These are phyloP conservation scores for Dendrocopos noguchii DNA, from an alignment of 2,113 vertebrate species.

Conservation along the genomic window DNA sequence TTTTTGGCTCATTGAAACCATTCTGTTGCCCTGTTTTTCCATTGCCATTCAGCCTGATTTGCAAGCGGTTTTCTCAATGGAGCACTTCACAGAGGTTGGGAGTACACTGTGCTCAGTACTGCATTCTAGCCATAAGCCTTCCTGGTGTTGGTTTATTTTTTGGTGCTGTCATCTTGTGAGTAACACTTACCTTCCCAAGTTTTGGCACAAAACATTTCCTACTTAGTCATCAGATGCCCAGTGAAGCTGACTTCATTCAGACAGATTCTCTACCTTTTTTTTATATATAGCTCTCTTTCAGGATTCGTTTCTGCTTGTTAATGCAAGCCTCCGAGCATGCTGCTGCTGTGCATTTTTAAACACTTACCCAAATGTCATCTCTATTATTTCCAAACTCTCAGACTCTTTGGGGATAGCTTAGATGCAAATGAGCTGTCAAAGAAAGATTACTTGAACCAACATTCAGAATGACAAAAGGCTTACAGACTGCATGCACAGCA, in stretches of 20 bases:
- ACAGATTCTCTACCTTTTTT: not conserved
- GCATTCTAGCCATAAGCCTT: constrained; percentile 46
- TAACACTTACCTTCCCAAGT: constrained; percentile 63
- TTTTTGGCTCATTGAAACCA: constrained; percentile 77
- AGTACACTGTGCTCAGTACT: constrained; percentile 40
- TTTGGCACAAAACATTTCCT: constrained; percentile 46
- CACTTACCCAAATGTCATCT: constrained; percentile 44
- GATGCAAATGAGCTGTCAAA: constrained; percentile 65
- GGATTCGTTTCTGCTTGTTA: constrained; percentile 35
- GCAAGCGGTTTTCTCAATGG: constrained; percentile 78
- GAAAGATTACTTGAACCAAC: constrained; percentile 66
- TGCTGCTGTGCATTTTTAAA: constrained; percentile 64
- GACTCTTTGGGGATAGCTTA: constrained; percentile 44
- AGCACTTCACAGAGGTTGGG: constrained; percentile 63
- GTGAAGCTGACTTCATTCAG: constrained; percentile 51
- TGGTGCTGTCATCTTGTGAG: constrained; percentile 51
- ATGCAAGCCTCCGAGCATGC: constrained; percentile 29
- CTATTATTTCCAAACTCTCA: constrained; percentile 56
- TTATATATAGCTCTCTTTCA: constrained; percentile 25
- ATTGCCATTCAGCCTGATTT: constrained; percentile 77
- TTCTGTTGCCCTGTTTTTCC: constrained; percentile 65
- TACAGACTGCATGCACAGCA: constrained; percentile 30
- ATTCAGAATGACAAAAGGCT: constrained; percentile 57
- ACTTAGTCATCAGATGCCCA: constrained; percentile 53
- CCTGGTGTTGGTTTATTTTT: constrained; percentile 51